A percentile compares a stretch with the other conserved stretches of the same genome.
These are phyloP conservation scores for Aphelocoma californica DNA, from an alignment of 2,797 vertebrate genomes.

Conservation along the genomic window DNA sequence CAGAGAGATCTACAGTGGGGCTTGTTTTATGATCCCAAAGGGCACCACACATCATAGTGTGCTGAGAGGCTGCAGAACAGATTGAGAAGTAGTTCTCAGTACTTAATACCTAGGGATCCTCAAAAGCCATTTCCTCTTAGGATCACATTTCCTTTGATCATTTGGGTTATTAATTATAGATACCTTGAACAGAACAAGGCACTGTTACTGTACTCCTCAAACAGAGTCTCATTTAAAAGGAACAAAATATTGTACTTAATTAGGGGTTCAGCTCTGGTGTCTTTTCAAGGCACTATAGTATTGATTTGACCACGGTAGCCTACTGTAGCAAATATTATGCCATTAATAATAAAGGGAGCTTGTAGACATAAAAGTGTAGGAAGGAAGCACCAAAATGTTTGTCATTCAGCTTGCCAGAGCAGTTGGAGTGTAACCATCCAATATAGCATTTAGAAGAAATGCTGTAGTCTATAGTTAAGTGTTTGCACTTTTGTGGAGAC, in stretches of 20 bases:
- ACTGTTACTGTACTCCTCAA: neutral
- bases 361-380: neutral
- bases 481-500: neutral
- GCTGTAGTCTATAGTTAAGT: neutral
- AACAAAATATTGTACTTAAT: conserved; percentile 28
- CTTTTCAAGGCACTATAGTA: conserved; percentile 6
- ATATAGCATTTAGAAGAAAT: neutral
- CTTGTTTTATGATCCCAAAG: conserved; percentile 10
- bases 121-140: conserved; percentile 32
- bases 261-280: neutral
- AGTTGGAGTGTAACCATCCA: neutral
- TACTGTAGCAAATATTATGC: neutral
- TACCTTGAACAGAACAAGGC: conserved; percentile 17
- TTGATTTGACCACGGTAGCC: neutral
- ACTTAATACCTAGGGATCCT: conserved; percentile 17
- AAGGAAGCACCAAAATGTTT: neutral
- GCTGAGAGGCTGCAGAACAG: neutral
- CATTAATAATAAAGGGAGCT: neutral
- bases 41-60: neutral
- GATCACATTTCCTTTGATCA: conserved; percentile 34
- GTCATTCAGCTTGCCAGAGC: neutral
- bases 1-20: neutral
- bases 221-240: neutral
- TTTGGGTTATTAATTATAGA: conserved; percentile 37
- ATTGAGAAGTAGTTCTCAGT: neutral